Evolutionary conservation across 2,113 vertebrate species (phyloP).

Genomic region (Lampris incognitus): DNA sequence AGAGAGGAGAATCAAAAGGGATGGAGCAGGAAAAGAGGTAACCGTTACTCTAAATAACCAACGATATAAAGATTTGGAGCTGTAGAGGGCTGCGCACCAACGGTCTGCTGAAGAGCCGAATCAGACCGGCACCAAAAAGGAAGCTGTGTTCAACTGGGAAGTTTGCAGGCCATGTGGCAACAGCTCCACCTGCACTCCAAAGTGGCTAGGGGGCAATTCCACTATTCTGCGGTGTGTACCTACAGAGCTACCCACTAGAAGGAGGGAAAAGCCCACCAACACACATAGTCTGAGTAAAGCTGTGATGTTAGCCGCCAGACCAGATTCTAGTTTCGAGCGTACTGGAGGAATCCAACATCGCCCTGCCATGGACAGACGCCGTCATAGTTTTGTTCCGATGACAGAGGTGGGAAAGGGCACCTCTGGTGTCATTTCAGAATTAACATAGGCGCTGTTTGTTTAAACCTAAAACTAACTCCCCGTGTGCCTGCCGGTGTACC

Average conservation of each 20-base stretch:
- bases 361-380: too few species aligned
- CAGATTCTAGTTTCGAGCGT: too few species aligned
- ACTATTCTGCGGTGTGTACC: not conserved
- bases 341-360: too few species aligned
- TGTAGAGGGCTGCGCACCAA: not conserved
- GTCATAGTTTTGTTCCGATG: too few species aligned
- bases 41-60: not conserved
- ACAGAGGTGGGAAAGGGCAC: too few species aligned
- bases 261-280: not conserved
- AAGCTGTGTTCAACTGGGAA: not conserved
- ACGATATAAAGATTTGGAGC: not conserved
- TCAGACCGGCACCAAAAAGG: slow-evolving; percentile 6
- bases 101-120: not conserved
- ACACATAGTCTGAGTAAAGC: not conserved
- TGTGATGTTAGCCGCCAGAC: not conserved
- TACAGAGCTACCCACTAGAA: not conserved
- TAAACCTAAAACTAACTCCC: too few species aligned
- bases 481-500: too few species aligned
- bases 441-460: too few species aligned
- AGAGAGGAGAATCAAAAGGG: not conserved
- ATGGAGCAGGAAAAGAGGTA: not conserved
- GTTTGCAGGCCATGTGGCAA: not conserved
- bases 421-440: too few species aligned
- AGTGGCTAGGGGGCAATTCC: not conserved
- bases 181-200: not conserved